Evolutionary conservation across 2,797 vertebrate species (phyloP), one percentile per base, ranked within the genome.

Genomic region (Clamator glandarius): DNA sequence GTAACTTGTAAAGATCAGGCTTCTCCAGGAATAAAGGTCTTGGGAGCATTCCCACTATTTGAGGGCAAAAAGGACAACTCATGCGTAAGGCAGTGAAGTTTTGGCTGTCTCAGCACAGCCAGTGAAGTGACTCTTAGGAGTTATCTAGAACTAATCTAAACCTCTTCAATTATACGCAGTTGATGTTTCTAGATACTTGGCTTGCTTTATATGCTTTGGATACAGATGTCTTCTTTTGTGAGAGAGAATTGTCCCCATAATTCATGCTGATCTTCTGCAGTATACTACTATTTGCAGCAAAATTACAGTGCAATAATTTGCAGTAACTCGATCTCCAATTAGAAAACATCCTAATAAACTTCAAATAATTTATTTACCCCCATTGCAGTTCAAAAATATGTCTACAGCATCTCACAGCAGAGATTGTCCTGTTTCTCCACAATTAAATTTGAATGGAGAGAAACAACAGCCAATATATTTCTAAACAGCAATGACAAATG

Each of bases 11-110:
- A 81, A 75, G 76, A 69, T 50, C 41, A 85, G 75, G 83, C 61
- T 26, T 92, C 64, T 89, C 89, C 68, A 95, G 79, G 82, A 96
- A 91, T 54, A 85, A 83, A 70, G 46, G 39, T 62, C 81, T 90
- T 92, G 81, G 92, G 78, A 93, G 50, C 39, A 73, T 74, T 93
- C 81, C 89, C 81, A 70, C 68, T 84, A 85, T 85, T 87, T 64
- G 58, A 74, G 78, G 63, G 83, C 58, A 90, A 78, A 84, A 91
- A 84, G 68, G 58, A 85, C 57, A 87, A 66, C 84, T 87, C 84
- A 69, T 66, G 75, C 67, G 59, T 72, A 85, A 95, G 68, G 66
- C 82, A 91, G 62, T 17, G 62, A 63, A 41, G 39, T 77, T 87
- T 67, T 61, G 73, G 66, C 94, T 61, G 36, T 68, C 57, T 77